Conservation (phyloP, 2,797 vertebrate species). For the Dipus sagitta region DNA sequence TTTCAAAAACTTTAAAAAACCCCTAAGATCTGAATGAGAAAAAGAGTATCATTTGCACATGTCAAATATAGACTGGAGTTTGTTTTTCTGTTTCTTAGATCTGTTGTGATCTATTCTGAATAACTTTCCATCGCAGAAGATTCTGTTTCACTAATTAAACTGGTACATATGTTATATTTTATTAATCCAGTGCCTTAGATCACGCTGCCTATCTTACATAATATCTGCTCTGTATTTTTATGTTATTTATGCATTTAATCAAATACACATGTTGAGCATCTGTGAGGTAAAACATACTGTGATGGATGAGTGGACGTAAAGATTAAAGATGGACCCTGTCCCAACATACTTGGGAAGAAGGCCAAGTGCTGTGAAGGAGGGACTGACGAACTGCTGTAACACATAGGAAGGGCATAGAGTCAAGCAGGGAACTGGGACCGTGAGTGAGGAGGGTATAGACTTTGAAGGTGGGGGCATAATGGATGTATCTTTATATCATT, state of each 20-base stretch:
- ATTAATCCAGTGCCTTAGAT: neutral
- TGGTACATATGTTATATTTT: neutral
- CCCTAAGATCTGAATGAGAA: neutral
- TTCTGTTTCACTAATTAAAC: constrained; percentile 17
- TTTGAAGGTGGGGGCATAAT: neutral
- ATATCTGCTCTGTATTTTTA: neutral
- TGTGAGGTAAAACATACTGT: neutral
- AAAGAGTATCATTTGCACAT: neutral
- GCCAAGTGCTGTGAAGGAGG: neutral
- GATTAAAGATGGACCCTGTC: neutral
- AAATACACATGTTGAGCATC: constrained; percentile 31
- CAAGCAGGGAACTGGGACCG: neutral
- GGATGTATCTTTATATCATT: neutral
- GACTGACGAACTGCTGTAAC: neutral
- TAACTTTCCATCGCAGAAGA: constrained; percentile 20
- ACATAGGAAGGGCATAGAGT: neutral
- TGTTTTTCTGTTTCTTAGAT: constrained; percentile 26
- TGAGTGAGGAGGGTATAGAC: neutral
- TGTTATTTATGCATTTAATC: constrained; percentile 6
- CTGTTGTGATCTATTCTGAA: constrained; percentile 27
- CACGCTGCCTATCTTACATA: neutral
- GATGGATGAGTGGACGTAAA: neutral
- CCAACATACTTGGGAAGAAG: neutral
- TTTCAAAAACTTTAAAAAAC: too few relatives aligned
- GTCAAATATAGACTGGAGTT: constrained; percentile 35